Evolutionary conservation across 1,140 invertebrate species (phyloP), one percentile per base, ranked within the genome.

Genomic region (Trichogramma pretiosum): DNA sequence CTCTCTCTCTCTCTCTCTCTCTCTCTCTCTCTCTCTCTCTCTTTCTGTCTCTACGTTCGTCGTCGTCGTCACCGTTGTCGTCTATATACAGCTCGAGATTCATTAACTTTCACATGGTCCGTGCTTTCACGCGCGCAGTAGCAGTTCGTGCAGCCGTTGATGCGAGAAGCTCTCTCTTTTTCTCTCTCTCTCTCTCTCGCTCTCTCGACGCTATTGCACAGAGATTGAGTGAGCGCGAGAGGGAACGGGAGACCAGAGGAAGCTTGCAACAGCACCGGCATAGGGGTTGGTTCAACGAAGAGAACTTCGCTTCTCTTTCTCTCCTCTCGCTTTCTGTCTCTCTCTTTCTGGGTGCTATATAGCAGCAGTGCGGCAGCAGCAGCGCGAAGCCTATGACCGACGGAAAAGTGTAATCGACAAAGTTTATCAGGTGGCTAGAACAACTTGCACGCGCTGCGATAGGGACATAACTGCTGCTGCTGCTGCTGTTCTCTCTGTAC

Each of bases 351-450:
- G n/a, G n/a, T n/a, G n/a, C n/a, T n/a, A n/a, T n/a, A n/a, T n/a
- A n/a, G n/a, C n/a, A n/a, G n/a, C n/a, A n/a, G n/a, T n/a, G n/a
- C n/a, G n/a, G n/a, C n/a, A 9, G 36, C 19, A 3, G 2, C 14
- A 7, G 8, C 11, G 3, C 35, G n/a, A 22, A 16, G 3, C 11
- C 14, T 39, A 26, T 22, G n/a, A n/a, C 21, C 18, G 16, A 24
- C 26, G 18, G 40, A 39, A 64, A 66, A 64, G 62, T 60, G 62
- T 62, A 64, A 64, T 64, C 62, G 59, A 64, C 61, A 63, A 64
- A 64, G 59, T 66, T 66, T 64, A 64, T 66, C 62, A 62, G 54
- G 57, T 59, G 58, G 56, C 60, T 60, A 56, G 50, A 59, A 54
- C 55, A 50, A 53, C 52, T 32, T 50, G n/a, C n/a, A n/a, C n/a